Evolutionary conservation across 1,140 invertebrate genomes (phyloP).

Genomic region (Euura saliciscinereae): DNA sequence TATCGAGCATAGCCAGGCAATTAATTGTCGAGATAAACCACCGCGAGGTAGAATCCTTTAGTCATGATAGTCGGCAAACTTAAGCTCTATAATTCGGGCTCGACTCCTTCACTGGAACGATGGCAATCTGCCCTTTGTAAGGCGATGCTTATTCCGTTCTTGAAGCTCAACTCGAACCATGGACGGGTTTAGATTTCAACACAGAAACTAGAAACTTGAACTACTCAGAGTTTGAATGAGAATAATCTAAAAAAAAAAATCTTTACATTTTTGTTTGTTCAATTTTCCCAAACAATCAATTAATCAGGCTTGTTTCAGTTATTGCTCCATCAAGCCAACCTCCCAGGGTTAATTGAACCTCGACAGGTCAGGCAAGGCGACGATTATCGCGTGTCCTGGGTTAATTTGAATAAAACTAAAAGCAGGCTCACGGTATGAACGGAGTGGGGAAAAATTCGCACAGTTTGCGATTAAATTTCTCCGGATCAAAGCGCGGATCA

Average conservation of each 20-base stretch:
- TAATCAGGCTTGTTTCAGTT: background rate
- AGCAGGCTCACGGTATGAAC: background rate
- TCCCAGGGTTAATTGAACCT: background rate
- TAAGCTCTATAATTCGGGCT: background rate
- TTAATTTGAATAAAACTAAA: background rate
- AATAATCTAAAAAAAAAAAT: too few relatives aligned
- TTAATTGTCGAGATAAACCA: background rate
- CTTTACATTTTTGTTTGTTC: too few relatives aligned
- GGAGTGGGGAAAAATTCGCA: background rate
- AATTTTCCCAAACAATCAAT: background rate
- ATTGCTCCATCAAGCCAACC: background rate
- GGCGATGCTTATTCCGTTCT: background rate
- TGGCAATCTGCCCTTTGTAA: background rate
- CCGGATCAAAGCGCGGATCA: background rate
- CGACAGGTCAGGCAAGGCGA: background rate
- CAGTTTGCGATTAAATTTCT: slow-evolving; percentile 1
- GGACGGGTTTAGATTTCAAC: too few relatives aligned
- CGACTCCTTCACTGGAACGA: background rate
- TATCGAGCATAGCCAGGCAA: background rate
- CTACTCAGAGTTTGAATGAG: too few relatives aligned
- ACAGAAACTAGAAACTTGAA: too few relatives aligned
- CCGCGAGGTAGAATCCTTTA: background rate
- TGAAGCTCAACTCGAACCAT: too few relatives aligned
- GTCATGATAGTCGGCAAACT: background rate
- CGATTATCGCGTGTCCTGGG: background rate